phyloP scores from a whole-genome alignment of 1,140 invertebrate genomes.

The Chionoecetes opilio region DNA sequence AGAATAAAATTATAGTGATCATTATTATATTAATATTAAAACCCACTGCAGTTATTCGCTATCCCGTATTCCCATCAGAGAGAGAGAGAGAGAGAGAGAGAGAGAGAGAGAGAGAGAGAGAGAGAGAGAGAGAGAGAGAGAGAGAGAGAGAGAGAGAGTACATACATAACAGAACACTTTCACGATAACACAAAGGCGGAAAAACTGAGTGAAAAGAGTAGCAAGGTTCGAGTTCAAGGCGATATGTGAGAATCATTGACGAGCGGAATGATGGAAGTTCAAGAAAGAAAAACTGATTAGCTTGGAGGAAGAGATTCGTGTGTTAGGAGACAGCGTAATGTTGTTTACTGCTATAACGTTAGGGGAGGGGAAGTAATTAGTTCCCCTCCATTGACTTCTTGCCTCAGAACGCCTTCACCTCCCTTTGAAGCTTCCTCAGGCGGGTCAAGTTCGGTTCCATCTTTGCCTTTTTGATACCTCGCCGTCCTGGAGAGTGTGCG shows the following conservation, averaged over 20 bases:
- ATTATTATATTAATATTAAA: too few species aligned
- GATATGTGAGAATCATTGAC: neutral
- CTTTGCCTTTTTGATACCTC: neutral
- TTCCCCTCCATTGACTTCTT: neutral
- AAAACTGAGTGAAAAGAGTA: neutral
- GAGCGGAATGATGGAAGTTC: neutral
- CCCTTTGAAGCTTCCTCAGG: neutral
- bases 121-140: neutral
- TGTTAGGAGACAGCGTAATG: neutral
- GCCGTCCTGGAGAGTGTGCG: neutral
- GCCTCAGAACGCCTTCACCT: neutral
- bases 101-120: neutral
- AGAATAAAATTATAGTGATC: too few species aligned
- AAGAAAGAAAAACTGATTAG: neutral
- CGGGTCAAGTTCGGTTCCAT: neutral
- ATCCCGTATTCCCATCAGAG: neutral
- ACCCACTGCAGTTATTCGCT: neutral
- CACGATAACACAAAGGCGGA: too few species aligned
- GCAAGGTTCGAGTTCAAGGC: neutral
- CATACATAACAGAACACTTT: too few species aligned
- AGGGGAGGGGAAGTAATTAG: too few species aligned
- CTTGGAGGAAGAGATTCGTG: neutral
- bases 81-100: constrained; percentile 3
- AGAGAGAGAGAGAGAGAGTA: too few species aligned
- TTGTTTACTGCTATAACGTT: neutral